These are phyloP conservation scores for Actinia equina DNA, from an alignment of 64 coral and sea anemone species.

Conservation along the genomic window DNA sequence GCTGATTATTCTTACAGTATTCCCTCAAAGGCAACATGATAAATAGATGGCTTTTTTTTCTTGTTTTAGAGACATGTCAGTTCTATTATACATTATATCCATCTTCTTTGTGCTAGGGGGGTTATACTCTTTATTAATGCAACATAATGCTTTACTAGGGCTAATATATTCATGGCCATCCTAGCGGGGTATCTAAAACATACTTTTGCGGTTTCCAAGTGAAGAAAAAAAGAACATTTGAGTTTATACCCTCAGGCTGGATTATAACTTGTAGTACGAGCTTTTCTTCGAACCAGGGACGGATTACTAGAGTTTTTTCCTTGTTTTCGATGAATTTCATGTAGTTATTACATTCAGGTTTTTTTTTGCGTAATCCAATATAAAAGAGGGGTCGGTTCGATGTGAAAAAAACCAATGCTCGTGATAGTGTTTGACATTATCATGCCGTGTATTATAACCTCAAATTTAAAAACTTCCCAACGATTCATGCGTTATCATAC, in stretches of 20 bases:
- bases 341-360: not conserved
- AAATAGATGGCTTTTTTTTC: no score
- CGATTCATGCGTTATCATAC: not conserved
- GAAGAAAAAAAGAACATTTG: not conserved
- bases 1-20: no score
- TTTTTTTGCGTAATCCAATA: not conserved
- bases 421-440: constrained; percentile 3
- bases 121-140: not conserved
- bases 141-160: not conserved
- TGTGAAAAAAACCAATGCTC: not conserved
- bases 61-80: no score
- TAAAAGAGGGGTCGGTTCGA: not conserved
- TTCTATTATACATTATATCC: no score
- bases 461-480: not conserved
- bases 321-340: not conserved
- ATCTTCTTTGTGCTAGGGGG: not conserved
- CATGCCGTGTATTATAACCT: not conserved
- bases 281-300: not conserved
- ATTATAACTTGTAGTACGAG: not conserved
- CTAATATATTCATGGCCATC: not conserved
- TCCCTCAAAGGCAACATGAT: no score
- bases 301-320: not conserved
- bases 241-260: not conserved
- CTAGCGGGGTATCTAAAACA: not conserved
- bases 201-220: not conserved